Percentiles rank a stretch among this genome's conserved stretches.
Evolutionary conservation across 2,888 invertebrate genomes (phyloP).

Genomic region (Chloroclysta siterata): DNA sequence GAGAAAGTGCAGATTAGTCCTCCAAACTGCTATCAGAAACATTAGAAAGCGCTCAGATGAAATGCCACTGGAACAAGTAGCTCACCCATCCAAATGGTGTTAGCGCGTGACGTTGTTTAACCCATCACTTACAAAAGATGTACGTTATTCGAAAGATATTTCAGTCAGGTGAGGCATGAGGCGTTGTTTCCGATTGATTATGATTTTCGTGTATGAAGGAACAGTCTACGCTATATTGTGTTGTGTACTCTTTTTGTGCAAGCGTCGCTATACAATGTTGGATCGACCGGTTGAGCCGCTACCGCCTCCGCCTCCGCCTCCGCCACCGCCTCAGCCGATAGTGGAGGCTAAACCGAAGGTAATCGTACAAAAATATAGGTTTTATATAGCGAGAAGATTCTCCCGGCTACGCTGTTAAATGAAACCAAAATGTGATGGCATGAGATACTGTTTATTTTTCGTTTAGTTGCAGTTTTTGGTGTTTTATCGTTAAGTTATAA

Average conservation of each 20-base stretch:
- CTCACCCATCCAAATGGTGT: too few species aligned
- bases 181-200: background rate
- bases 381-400: background rate
- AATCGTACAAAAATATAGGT: background rate
- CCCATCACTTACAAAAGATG: too few species aligned
- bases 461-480: too few species aligned
- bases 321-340: slow-evolving; percentile 13
- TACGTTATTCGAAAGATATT: background rate
- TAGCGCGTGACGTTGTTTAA: too few species aligned
- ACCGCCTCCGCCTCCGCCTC: slow-evolving; percentile 27
- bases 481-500: too few species aligned
- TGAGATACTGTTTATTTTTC: too few species aligned
- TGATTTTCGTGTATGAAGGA: background rate
- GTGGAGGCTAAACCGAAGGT: slow-evolving; percentile 56
- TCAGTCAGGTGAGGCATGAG: background rate
- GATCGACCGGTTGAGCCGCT: slow-evolving; percentile 44
- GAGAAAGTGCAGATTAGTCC: too few species aligned
- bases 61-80: too few species aligned
- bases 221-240: slow-evolving; percentile 17
- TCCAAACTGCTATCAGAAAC: too few species aligned
- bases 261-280: slow-evolving; percentile 52
- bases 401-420: too few species aligned
- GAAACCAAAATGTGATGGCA: too few species aligned
- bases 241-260: slow-evolving; percentile 48
- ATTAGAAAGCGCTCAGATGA: too few species aligned